Evolutionary conservation across 2,888 invertebrate genomes (phyloP), one percentile per base, ranked within the genome.

Genomic region (Lapara coniferarum): DNA sequence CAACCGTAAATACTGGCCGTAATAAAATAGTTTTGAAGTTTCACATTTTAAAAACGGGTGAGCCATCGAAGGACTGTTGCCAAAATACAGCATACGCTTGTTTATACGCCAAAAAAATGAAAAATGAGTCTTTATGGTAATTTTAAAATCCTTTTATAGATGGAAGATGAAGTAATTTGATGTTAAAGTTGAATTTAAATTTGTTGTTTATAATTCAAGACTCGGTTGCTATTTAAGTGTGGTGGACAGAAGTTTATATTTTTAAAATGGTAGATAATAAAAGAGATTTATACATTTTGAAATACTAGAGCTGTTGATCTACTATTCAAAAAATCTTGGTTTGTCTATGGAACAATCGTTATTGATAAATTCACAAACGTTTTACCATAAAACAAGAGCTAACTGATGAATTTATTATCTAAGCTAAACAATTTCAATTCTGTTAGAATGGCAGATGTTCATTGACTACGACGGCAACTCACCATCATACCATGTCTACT

Each of bases 11-110:
- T 67, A 67, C 55, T 67, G 52, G 37, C 53, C 19, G 67, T 67
- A 67, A 56, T 67, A 67, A 67, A 67, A 67, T 67, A 56, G 67
- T 56, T 46, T 55, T 55, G 67, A 67, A 67, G 55, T 67, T 67
- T 67, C 37, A 56, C 67, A 55, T 51, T 51, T 55, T 58, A 68
- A 69, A 69, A 69, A 56, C 56, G 67, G 44, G 19, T 56, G 56
- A 56, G 67, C 63, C 46, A 63, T 63, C 63, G 63, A 46, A 63
- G 63, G 63, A 16, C 67, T 25, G 67, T 56, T 67, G 67, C 67
- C 67, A 67, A 67, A 66, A 66, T 53, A 37, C 53, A 66, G 56
- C 25, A 56, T n/a, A 44, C 44, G 14, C 66, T 52, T 67, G 56
- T 63, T 63, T 49, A 63, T 63, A 63, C 49, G 63, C 63, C 49